phyloP scores from a whole-genome alignment of 2,113 vertebrate species.

The Caracal caracal region DNA sequence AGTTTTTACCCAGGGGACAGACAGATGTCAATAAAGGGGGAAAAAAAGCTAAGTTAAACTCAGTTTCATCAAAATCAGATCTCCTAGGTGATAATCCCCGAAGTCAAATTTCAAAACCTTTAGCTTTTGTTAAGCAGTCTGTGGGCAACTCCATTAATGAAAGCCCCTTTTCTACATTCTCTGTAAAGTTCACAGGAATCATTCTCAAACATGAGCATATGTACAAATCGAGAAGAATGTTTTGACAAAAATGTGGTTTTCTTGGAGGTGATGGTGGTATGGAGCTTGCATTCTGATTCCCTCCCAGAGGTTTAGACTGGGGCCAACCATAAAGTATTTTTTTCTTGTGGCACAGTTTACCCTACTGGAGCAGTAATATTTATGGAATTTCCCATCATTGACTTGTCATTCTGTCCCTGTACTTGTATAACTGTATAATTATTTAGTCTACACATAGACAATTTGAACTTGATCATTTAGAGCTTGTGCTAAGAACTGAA shows the following conservation, averaged over 20 bases:
- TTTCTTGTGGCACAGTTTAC: not conserved
- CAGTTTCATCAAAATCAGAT: not conserved
- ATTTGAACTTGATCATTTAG: not conserved
- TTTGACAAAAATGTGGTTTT: not conserved
- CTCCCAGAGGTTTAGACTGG: not conserved
- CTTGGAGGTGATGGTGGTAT: not conserved
- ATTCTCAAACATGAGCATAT: conserved; percentile 30
- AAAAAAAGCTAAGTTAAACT: not conserved
- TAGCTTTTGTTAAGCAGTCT: conserved; percentile 41
- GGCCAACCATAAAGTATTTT: not conserved
- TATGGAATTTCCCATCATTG: not conserved
- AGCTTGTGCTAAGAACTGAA: not conserved
- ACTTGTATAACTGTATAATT: not conserved
- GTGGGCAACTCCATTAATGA: not conserved
- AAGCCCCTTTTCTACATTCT: not conserved
- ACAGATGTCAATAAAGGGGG: not conserved
- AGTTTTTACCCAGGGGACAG: not conserved
- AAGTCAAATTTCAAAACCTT: conserved; percentile 45
- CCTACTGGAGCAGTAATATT: not conserved
- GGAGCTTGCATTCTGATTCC: not conserved
- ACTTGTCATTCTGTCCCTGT: not conserved
- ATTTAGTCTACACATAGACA: not conserved
- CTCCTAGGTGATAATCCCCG: not conserved
- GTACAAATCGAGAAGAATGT: not conserved
- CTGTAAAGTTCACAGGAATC: not conserved